These are phyloP conservation scores for Hesperophylax magnus DNA, from an alignment of 1,140 invertebrate genomes.

Conservation along the genomic window DNA sequence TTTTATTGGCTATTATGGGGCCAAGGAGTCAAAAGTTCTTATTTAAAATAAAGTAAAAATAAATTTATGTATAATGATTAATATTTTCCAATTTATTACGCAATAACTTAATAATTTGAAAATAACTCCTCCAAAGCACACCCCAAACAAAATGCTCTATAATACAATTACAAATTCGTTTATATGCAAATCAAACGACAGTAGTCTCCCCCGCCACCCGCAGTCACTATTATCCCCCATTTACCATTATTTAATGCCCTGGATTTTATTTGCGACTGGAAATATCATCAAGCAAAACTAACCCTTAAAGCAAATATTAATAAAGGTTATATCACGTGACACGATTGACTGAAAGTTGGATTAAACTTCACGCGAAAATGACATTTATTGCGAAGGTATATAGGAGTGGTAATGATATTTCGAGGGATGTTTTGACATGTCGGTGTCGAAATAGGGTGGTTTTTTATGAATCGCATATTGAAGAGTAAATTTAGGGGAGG, in stretches of 20 bases:
- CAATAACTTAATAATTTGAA: neutral
- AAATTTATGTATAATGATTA: too few relatives aligned
- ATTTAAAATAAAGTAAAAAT: too few relatives aligned
- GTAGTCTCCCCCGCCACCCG: constrained; percentile 15
- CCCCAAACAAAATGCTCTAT: constrained; percentile 31
- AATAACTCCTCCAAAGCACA: constrained; percentile 6
- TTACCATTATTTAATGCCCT: constrained; percentile 22
- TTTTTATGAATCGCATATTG: constrained; percentile 51
- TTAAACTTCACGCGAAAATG: neutral
- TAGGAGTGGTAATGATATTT: neutral
- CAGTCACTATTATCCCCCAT: constrained; percentile 35
- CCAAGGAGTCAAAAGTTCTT: too few relatives aligned
- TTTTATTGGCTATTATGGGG: too few relatives aligned
- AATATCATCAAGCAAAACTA: neutral
- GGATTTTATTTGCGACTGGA: constrained; percentile 15
- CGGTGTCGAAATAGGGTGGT: neutral
- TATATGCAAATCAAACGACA: constrained; percentile 38
- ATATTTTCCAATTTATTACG: neutral
- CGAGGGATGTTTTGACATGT: neutral
- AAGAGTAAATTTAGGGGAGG: constrained; percentile 45
- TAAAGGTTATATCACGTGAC: too few relatives aligned
- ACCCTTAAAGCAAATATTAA: too few relatives aligned
- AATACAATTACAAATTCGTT: constrained; percentile 40
- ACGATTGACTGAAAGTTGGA: neutral
- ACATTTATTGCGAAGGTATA: neutral